Percentiles rank a stretch among this genome's conserved stretches.
phyloP scores from a whole-genome alignment of 2,888 invertebrate genomes.

The Pyrgus malvae region DNA sequence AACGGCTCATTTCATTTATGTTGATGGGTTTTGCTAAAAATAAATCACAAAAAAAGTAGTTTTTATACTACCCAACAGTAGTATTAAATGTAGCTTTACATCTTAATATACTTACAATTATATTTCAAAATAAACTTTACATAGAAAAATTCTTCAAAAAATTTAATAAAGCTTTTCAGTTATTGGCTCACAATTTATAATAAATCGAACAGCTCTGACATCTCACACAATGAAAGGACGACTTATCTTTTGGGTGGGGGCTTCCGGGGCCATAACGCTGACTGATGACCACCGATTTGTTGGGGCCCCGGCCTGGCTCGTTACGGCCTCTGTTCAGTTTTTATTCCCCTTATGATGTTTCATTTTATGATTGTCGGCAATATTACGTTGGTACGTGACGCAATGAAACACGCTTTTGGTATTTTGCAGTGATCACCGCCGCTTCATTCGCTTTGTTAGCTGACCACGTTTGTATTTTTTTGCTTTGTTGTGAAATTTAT shows the following conservation, averaged over 20 bases:
- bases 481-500: constrained; percentile 30
- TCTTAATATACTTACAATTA: too few relatives aligned
- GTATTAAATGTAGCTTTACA: too few relatives aligned
- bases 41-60: too few relatives aligned
- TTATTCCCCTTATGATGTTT: constrained; percentile 77
- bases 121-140: too few relatives aligned
- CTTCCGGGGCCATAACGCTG: constrained; percentile 66
- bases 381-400: constrained; percentile 64
- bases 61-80: too few relatives aligned
- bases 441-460: constrained; percentile 31
- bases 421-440: constrained; percentile 34
- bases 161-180: constrained; percentile 3
- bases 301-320: constrained; percentile 67
- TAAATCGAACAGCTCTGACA: constrained; percentile 65
- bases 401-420: constrained; percentile 48
- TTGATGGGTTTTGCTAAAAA: too few relatives aligned
- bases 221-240: constrained; percentile 64
- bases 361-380: constrained; percentile 74
- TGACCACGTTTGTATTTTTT: constrained; percentile 30
- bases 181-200: constrained; percentile 51
- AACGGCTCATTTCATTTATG: too few relatives aligned
- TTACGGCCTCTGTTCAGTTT: constrained; percentile 75
- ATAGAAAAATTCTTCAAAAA: too few relatives aligned
- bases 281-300: constrained; percentile 78
- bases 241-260: constrained; percentile 59